Conservation (phyloP, 2,888 invertebrate genomes). For the Sialis fuliginosa region DNA sequence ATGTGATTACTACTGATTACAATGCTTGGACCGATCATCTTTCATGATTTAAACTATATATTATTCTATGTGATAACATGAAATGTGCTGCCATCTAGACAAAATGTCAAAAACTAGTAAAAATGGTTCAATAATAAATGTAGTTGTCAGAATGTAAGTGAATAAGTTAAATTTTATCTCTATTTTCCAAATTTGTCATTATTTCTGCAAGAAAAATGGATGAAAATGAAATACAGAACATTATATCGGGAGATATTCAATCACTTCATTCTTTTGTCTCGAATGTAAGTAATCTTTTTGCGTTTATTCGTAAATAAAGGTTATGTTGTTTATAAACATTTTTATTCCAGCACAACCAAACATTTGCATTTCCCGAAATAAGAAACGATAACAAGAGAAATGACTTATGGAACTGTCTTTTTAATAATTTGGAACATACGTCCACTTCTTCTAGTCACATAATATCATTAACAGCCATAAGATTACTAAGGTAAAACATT, state of each 20-base stretch:
- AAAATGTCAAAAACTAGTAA: no score
- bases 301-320: constrained; percentile 1
- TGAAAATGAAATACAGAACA: constrained; percentile 6
- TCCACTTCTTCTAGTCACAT: constrained; percentile 28
- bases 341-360: constrained; percentile 31
- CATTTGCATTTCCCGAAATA: constrained; percentile 42
- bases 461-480: constrained; percentile 38
- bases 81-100: no score
- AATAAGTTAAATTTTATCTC: no score
- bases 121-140: no score
- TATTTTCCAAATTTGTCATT: neutral
- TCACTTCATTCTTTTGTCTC: constrained; percentile 7
- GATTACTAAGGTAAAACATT: constrained; percentile 42
- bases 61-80: no score
- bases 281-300: constrained; percentile 5
- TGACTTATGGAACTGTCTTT: constrained; percentile 41
- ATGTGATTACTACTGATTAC: no score
- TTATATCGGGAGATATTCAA: constrained; percentile 7
- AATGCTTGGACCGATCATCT: no score
- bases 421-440: constrained; percentile 34
- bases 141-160: no score
- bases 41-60: no score
- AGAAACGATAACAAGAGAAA: constrained; percentile 31
- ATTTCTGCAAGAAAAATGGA: constrained; percentile 4
- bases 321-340: neutral